Base-by-base conservation (phyloP, 2,888 invertebrate genomes). In the Liopterus haemorrhoidalis region DNA sequence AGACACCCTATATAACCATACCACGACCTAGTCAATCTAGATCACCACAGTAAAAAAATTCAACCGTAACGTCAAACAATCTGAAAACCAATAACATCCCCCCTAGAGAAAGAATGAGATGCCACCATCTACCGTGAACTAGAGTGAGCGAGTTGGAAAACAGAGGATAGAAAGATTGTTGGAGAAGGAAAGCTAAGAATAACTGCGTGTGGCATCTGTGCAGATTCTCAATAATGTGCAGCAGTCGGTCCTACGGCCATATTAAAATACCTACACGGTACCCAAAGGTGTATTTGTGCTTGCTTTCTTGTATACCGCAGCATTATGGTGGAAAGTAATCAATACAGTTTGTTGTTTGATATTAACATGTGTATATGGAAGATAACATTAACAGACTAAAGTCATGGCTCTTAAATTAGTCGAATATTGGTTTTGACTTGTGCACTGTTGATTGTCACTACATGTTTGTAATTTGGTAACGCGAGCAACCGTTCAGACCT, bases 161-260 rank as follows among this genome's bases (percentile, higher is more conserved):
- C 37, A 45, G 52, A 48, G 47, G 40, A 36, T 45, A 27, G 48
- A 45, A 49, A 54, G 51, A 52, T 48, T 40, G 50, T 37, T 43
- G 49, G 39, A 49, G 48, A 46, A 47, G 49, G 48, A 45, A 45
- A 41, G 41, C 39, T 52, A 58, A 57, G 59, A 63, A 62, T 60
- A 62, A 63, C 63, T 62, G 57, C 61, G 64, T 61, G 2, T 24
- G 43, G 60, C 65, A 65, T 66, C 66, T 65, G 65, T 62, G 63
- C 63, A 63, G 65, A 65, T 65, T 65, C 62, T 62, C 66, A 65
- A 66, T 66, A 65, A 66, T 65, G 66, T 65, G 63, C 64, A 63
- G 59, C 63, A 60, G 62, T 62, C 61, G 59, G 62, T 60, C 19
- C 24, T 56, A 59, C 60, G 63, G 63, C 64, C 63, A 64, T 64